Evolutionary conservation across 2,888 invertebrate genomes (phyloP), one percentile per base, ranked within the genome.

Genomic region (Chaetogeoica ovagalla): DNA sequence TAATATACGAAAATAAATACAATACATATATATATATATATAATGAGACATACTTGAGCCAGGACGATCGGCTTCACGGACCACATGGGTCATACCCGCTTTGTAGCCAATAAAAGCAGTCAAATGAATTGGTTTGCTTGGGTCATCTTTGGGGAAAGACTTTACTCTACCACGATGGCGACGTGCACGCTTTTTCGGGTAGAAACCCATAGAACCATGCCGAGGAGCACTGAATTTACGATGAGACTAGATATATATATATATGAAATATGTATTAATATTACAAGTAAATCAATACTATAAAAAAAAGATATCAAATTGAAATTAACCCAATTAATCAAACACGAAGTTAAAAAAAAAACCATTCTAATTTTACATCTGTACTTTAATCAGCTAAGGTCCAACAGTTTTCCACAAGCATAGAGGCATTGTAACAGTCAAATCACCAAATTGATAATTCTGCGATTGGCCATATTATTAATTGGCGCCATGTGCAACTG

Each of bases 171-270:
- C 99, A 89, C 98, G 94, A 90, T 97, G 97, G 86, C 97, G 93
- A 84, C 91, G 91, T 84, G 96, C 94, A 84, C 99, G 91, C 89
- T 99, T 99, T 89, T 98, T 98, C 86, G 99, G 99, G 88, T 98
- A 94, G 91, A 99, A 99, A 85, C 98, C 98, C 95, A 99, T 97
- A 81, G 98, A 98, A 85, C 99, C 99, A 91, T 99, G 99, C 85
- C 99, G 95, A 85, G 99, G 99, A 66, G 98, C 98, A 86, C 97
- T 98, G 89, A 99, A 99, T 88, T 99, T 99, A 87, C 99, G 93
- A 90, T 99, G 99, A 89, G 98, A 98, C 99, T 98, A 88, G 83
- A 55, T 7, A 17, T 19, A 55, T 19, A 55, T 13, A n/a, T n/a
- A n/a, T n/a, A n/a, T n/a, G 6, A 43, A 7, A 43, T 0, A 43